phyloP scores from a whole-genome alignment of 2,797 vertebrate genomes.

The Amblyopsis hoosieri region DNA sequence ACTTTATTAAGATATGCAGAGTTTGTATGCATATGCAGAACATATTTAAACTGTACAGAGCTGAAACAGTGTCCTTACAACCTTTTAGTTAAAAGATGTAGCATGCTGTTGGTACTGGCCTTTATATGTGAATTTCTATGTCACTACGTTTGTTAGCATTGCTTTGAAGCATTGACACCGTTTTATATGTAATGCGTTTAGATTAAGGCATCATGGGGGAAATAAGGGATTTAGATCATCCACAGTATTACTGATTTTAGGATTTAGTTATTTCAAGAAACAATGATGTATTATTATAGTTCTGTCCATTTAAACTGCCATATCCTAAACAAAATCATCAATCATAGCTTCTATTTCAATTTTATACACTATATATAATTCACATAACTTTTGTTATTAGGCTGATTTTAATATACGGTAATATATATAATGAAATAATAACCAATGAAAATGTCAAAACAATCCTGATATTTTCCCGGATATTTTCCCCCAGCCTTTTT shows the following conservation, averaged over 20 bases:
- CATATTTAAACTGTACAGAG: constrained; percentile 74
- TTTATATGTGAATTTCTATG: constrained; percentile 5
- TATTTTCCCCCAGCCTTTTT: no score
- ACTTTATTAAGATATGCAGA: constrained; percentile 76
- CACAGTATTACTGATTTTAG: constrained; percentile 21
- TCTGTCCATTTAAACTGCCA: neutral
- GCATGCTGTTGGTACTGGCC: constrained; percentile 33
- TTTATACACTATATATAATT: no score
- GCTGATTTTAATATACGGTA: no score
- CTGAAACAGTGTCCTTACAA: constrained; percentile 57
- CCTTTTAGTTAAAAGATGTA: constrained; percentile 25
- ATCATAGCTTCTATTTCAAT: no score
- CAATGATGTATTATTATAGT: constrained; percentile 9
- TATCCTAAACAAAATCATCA: neutral
- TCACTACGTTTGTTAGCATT: neutral
- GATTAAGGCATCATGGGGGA: constrained; percentile 23
- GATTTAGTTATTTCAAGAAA: constrained; percentile 33
- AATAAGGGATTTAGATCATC: constrained; percentile 51
- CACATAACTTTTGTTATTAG: no score
- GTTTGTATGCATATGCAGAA: constrained; percentile 64
- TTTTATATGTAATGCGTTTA: constrained; percentile 2
- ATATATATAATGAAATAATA: no score
- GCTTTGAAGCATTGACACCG: constrained; percentile 7
- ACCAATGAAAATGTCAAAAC: no score
- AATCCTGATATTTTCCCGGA: no score